phyloP scores from a whole-genome alignment of 2,113 vertebrate genomes.

The Calypte anna region DNA sequence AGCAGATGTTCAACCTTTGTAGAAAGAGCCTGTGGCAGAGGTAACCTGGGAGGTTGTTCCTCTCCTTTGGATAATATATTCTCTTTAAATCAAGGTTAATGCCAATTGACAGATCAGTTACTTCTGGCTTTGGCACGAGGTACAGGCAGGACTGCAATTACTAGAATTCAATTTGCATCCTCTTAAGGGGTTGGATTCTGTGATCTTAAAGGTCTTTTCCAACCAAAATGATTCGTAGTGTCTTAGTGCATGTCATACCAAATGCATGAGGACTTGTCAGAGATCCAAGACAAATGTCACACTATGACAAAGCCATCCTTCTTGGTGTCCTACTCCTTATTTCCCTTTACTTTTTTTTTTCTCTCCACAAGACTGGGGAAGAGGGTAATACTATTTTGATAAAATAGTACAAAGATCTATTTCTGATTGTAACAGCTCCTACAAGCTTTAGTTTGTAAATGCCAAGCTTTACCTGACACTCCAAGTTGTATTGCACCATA shows the following conservation, averaged over 20 bases:
- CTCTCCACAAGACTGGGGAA: background rate
- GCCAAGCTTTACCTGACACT: background rate
- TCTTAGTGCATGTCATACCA: background rate
- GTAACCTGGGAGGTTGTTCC: background rate
- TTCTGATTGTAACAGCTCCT: background rate
- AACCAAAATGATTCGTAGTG: too few species aligned
- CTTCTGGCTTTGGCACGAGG: background rate
- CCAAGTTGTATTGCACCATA: too few species aligned
- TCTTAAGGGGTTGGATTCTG: background rate
- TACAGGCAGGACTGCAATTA: background rate
- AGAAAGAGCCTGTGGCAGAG: background rate
- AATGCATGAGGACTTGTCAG: rapidly evolving
- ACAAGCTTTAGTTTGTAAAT: background rate
- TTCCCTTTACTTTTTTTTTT: background rate
- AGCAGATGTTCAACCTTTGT: background rate
- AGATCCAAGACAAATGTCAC: background rate
- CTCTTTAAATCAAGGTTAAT: background rate
- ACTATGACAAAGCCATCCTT: background rate
- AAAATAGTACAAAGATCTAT: background rate
- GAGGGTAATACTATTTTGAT: background rate
- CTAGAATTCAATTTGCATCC: background rate
- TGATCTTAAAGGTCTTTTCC: too few species aligned
- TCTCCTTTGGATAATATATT: background rate
- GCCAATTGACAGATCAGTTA: background rate
- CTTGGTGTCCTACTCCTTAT: background rate